Percentiles rank a stretch among this genome's conserved stretches.
These are phyloP conservation scores for Phthorimaea operculella DNA, from an alignment of 1,140 invertebrate species.

Conservation along the genomic window DNA sequence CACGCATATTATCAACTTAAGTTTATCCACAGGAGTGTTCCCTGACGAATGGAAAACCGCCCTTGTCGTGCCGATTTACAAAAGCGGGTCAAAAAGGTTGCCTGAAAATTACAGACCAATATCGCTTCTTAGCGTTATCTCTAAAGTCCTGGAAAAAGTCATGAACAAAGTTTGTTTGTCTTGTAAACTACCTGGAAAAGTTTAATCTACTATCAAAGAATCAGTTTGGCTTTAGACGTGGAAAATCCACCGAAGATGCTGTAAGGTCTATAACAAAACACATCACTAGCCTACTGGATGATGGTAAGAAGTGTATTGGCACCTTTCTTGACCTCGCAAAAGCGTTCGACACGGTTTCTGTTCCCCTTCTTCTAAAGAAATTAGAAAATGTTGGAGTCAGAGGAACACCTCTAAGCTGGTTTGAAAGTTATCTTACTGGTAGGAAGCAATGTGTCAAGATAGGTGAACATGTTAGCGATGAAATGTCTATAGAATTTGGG, in stretches of 20 bases:
- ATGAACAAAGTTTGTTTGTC: constrained; percentile 1
- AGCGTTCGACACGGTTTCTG: background rate
- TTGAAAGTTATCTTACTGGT: constrained; percentile 5
- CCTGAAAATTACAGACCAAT: constrained; percentile 8
- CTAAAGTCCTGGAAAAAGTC: constrained; percentile 7
- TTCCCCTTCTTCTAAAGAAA: background rate
- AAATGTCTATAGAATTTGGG: constrained; percentile 12
- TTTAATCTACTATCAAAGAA: background rate
- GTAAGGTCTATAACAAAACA: background rate
- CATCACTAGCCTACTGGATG: background rate
- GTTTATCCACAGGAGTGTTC: background rate
- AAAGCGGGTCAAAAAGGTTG: background rate
- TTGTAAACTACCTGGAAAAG: background rate
- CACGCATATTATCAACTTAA: background rate
- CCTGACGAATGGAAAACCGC: constrained; percentile 2
- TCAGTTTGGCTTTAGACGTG: constrained; percentile 2
- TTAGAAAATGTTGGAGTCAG: constrained; percentile 2
- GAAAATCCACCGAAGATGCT: constrained; percentile 8
- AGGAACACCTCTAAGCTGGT: constrained; percentile 5
- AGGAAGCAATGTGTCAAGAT: background rate
- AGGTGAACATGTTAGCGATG: background rate
- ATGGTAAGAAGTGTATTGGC: constrained; percentile 1
- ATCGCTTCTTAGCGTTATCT: background rate
- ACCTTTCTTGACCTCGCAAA: constrained; percentile 7
- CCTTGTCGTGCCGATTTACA: constrained; percentile 3